phyloP scores from a whole-genome alignment of 2,113 vertebrate genomes.

The Coturnix japonica region DNA sequence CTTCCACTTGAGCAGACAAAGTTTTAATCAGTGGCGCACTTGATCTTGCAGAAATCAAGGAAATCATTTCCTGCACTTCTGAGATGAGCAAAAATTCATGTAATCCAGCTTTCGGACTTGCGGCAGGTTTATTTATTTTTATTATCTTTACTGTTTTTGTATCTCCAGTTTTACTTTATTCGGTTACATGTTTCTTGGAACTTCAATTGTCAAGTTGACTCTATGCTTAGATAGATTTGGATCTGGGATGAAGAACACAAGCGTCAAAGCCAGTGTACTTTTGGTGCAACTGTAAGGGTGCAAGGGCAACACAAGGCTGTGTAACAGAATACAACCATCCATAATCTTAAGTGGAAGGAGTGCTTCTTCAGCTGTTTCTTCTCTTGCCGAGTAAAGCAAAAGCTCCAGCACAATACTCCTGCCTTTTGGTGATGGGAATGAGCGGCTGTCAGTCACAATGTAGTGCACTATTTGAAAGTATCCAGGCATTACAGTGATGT shows the following conservation, averaged over 20 bases:
- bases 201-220: constrained; percentile 45
- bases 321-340: background rate
- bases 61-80: constrained; percentile 69
- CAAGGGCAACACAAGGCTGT: background rate
- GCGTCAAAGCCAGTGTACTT: background rate
- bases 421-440: background rate
- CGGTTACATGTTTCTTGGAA: constrained; percentile 33
- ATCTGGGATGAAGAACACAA: background rate
- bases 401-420: background rate
- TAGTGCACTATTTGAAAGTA: background rate
- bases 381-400: background rate
- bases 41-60: constrained; percentile 65
- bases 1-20: constrained; percentile 68
- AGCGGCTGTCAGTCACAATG: background rate
- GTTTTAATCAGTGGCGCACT: constrained; percentile 66
- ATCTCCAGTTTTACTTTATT: constrained; percentile 52
- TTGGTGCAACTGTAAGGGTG: background rate
- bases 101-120: constrained; percentile 58
- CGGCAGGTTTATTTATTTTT: background rate
- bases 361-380: background rate
- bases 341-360: background rate
- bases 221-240: background rate
- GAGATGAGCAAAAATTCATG: constrained; percentile 48
- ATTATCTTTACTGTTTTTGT: background rate
- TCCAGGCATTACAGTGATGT: background rate